Evolutionary conservation across 2,888 invertebrate genomes (phyloP), one percentile per base, ranked within the genome.

Genomic region (Malthinus seriepunctatus): DNA sequence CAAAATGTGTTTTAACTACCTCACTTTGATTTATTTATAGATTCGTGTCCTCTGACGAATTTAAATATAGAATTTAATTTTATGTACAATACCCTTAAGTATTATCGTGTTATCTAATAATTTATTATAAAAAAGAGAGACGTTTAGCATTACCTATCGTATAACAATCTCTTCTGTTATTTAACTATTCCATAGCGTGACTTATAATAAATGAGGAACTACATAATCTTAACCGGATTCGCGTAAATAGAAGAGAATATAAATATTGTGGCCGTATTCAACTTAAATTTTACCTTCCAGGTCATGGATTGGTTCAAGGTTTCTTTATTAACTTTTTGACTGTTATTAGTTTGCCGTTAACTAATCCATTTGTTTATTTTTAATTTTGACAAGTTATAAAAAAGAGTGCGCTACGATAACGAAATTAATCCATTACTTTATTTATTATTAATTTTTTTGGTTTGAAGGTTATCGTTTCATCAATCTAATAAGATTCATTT

Each of bases 261-360:
- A 55, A 58, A 45, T 8, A 35, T 32, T n/a, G n/a, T n/a, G n/a
- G 23, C 23, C 23, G 3, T 23, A 23, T n/a, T 23, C 33, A 50
- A 34, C 54, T 54, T 50, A 33, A 23, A 53, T 42, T 42, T 42
- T 47, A 50, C 54, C 54, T 54, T 47, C 54, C 59, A 54, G 51
- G 54, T 59, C 54, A 54, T 54, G 59, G 62, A 48, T 56, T 37
- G 55, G 55, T 46, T 60, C 56, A 62, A 60, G 60, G 60, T 31
- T 53, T 34, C 5, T 23, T 23, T 23, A 23, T 3, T 23, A 23
- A 23, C 2, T 23, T 23, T 23, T 23, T 5, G 23, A 23, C 23
- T 23, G 23, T 23, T 23, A 23, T 23, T 23, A 23, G 23, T 23
- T 23, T 23, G 23, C 23, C 23, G n/a, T n/a, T n/a, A n/a, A n/a